phyloP scores from a whole-genome alignment of 2,888 invertebrate genomes.

The Watsonalla cultraria region DNA sequence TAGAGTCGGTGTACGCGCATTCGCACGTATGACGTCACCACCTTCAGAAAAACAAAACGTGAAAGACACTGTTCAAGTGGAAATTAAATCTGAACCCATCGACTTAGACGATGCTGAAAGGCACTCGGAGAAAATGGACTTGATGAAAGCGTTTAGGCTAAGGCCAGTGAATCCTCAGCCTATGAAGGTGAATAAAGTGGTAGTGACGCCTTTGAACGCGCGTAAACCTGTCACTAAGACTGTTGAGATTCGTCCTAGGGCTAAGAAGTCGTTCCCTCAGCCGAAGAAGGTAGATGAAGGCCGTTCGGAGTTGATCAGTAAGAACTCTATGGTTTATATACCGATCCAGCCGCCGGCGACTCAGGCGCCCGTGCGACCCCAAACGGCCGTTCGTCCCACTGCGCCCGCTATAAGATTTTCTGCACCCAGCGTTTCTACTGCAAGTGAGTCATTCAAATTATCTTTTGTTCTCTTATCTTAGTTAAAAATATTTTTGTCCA shows the following conservation, averaged over 20 bases:
- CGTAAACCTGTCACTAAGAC: constrained; percentile 31
- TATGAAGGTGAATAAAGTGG: constrained; percentile 24
- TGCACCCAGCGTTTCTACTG: constrained; percentile 13
- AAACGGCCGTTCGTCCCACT: constrained; percentile 15
- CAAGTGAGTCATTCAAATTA: constrained; percentile 20
- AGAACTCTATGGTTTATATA: constrained; percentile 73
- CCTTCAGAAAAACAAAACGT: constrained; percentile 14
- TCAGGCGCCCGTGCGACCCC: constrained; percentile 45
- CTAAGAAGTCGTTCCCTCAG: constrained; percentile 65
- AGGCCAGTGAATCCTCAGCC: constrained; percentile 47
- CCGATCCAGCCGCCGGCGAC: constrained; percentile 67
- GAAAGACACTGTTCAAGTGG: constrained; percentile 45
- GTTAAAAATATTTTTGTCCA: not conserved
- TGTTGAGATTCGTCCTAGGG: constrained; percentile 41
- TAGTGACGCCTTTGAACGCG: constrained; percentile 33
- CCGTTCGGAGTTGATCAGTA: constrained; percentile 56
- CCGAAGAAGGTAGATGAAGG: constrained; percentile 56
- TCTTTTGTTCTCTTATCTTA: not conserved
- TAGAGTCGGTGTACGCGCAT: constrained; percentile 61
- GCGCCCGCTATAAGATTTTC: constrained; percentile 15
- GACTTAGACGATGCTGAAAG: constrained; percentile 60
- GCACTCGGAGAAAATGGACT: constrained; percentile 56
- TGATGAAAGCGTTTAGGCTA: constrained; percentile 60
- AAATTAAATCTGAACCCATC: constrained; percentile 65
- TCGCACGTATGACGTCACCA: constrained; percentile 63